These are phyloP conservation scores for Cyclina sinensis DNA, from an alignment of 1,140 invertebrate genomes.

Conservation along the genomic window DNA sequence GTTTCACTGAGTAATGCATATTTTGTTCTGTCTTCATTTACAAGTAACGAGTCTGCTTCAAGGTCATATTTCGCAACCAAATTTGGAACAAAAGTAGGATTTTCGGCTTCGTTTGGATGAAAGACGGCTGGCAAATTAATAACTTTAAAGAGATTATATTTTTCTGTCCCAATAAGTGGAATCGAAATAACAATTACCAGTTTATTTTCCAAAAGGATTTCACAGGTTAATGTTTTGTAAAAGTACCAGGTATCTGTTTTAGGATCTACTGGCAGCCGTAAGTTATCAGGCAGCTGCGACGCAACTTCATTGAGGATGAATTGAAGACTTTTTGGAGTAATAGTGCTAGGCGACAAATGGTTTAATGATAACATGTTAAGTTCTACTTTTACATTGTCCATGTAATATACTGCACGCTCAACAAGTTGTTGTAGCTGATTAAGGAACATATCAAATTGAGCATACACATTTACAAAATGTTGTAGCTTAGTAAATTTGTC, in stretches of 20 bases:
- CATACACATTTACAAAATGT: slow-evolving; percentile 34
- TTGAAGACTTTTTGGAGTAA: slow-evolving; percentile 33
- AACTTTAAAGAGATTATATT: neutral
- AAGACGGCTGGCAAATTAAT: neutral
- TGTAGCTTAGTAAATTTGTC: slow-evolving; percentile 5
- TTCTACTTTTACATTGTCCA: slow-evolving; percentile 38
- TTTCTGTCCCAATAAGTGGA: neutral
- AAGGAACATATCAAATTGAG: neutral
- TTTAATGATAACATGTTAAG: slow-evolving; percentile 59
- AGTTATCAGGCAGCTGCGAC: slow-evolving; percentile 32
- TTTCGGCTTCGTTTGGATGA: neutral
- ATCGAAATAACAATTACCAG: neutral
- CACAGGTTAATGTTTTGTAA: slow-evolving; percentile 51
- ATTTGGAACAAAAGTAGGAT: neutral
- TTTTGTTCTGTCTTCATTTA: neutral
- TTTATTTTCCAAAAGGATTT: neutral
- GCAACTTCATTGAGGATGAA: slow-evolving; percentile 1
- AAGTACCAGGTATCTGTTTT: slow-evolving; percentile 42
- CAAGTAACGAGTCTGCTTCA: neutral
- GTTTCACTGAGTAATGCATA: too few relatives aligned
- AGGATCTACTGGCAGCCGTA: slow-evolving; percentile 42
- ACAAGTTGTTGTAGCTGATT: neutral
- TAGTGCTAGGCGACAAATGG: slow-evolving; percentile 28
- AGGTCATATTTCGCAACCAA: neutral
- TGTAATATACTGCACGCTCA: neutral